Evolutionary conservation across 2,113 vertebrate species (phyloP), one percentile per base, ranked within the genome.

Genomic region (Gyps fulvus): DNA sequence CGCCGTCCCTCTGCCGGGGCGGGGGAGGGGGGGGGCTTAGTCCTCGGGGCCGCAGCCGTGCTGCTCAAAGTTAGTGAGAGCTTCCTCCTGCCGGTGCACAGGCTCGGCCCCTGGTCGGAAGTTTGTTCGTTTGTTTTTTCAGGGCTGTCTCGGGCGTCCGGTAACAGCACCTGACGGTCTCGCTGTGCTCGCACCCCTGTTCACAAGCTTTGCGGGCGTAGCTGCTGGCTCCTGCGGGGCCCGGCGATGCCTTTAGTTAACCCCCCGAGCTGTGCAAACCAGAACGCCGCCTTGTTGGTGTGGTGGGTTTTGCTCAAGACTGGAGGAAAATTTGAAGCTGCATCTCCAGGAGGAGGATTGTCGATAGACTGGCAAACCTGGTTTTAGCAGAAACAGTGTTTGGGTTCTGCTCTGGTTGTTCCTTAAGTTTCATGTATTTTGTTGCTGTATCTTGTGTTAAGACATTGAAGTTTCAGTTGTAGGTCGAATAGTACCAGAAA

Each of bases 201-300:
- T 6, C 12, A 1, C 5, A 1, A 9, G 16, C 12, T 31, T 8
- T 8, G 27, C 6, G 6, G 16, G 21, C 5, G 3, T 2, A 4
- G 13, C 27, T 19, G 79, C 22, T 25, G 40, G n/a, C 38, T 21
- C 40, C 1, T 5, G 17, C 6, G 43, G 15, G 42, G 63, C 47
- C 19, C 22, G 1, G 55, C 26, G 6, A 3, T 26, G 47, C 72
- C n/a, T 4, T 25, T 11, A 4, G 3, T 13, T 6, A 7, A 5
- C 23, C 43, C 2, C 26, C 31, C n/a, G 21, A 34, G 50, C 36
- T 9, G 32, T 9, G 40, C 31, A 5, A 5, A 6, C 10, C 54
- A 6, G 13, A 7, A 1, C 10, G 3, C 0, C n/a, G 0, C 10
- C 21, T 43, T 5, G 4, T 16, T 4, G 16, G 27, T 3, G 1